Evolutionary conservation across 2,113 vertebrate genomes (phyloP).

Genomic region (Otolemur garnettii): DNA sequence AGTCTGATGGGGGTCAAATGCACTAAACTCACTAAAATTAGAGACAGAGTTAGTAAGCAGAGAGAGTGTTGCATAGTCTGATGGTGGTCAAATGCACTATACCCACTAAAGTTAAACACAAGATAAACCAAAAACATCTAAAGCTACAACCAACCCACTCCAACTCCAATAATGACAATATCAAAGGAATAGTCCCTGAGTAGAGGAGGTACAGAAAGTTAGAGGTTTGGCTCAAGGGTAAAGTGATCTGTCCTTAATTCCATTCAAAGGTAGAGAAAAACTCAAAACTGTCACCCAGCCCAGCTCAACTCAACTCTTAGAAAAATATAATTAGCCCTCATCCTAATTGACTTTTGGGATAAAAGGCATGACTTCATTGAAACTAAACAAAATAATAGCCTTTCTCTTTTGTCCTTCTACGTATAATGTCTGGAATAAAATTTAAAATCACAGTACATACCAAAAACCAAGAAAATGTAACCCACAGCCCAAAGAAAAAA

Average conservation of each 20-base stretch:
- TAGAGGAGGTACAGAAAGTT: background rate
- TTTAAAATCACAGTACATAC: background rate
- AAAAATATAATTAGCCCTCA: background rate
- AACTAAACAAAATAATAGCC: background rate
- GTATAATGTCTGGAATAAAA: background rate
- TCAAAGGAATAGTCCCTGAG: background rate
- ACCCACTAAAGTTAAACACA: background rate
- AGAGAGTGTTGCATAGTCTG: background rate
- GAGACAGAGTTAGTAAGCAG: background rate
- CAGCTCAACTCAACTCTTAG: background rate
- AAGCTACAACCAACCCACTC: background rate
- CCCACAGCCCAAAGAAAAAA: background rate
- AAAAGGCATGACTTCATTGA: background rate
- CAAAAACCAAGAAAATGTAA: background rate
- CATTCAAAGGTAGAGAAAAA: background rate
- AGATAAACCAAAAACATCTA: background rate
- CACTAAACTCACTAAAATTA: background rate
- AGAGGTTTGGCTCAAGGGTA: background rate
- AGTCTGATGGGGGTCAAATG: background rate
- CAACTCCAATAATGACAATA: background rate
- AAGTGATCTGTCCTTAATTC: background rate
- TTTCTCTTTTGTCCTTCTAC: background rate
- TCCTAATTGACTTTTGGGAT: background rate
- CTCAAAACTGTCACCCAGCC: background rate
- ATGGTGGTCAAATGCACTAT: background rate